Percentiles rank a stretch among this genome's conserved stretches.
Evolutionary conservation across 2,888 invertebrate genomes (phyloP).

Genomic region (Trachelus stipa): DNA sequence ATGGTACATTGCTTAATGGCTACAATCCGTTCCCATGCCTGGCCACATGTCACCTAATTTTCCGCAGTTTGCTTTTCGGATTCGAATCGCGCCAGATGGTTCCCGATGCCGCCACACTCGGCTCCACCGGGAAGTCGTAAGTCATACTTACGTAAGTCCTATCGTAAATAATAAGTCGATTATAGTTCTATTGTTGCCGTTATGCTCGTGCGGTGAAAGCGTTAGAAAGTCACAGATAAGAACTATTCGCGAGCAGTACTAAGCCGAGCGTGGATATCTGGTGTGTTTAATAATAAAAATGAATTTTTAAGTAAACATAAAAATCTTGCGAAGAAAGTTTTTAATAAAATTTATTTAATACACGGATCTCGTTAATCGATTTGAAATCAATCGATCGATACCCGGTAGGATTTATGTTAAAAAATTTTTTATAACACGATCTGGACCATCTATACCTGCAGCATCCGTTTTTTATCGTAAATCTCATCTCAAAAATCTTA

Average conservation of each 20-base stretch:
- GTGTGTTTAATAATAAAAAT: neutral
- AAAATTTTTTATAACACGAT: no score
- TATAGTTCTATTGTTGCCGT: conserved; percentile 37
- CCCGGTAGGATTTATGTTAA: no score
- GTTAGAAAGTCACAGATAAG: conserved; percentile 11
- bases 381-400: no score
- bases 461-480: no score
- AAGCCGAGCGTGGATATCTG: neutral
- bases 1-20: neutral
- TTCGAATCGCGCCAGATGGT: conserved; percentile 29
- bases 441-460: no score
- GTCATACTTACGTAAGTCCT: conserved; percentile 30
- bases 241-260: neutral
- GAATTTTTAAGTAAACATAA: no score
- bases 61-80: conserved; percentile 20
- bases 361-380: no score
- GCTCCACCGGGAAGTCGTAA: conserved; percentile 12
- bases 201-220: conserved; percentile 30
- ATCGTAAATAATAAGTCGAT: conserved; percentile 40
- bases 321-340: no score
- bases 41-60: conserved; percentile 11
- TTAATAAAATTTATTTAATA: no score
- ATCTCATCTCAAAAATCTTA: no score
- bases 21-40: conserved; percentile 1
- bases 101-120: conserved; percentile 8